Evolutionary conservation across 2,888 invertebrate genomes (phyloP).

Genomic region (Spialia ferax): DNA sequence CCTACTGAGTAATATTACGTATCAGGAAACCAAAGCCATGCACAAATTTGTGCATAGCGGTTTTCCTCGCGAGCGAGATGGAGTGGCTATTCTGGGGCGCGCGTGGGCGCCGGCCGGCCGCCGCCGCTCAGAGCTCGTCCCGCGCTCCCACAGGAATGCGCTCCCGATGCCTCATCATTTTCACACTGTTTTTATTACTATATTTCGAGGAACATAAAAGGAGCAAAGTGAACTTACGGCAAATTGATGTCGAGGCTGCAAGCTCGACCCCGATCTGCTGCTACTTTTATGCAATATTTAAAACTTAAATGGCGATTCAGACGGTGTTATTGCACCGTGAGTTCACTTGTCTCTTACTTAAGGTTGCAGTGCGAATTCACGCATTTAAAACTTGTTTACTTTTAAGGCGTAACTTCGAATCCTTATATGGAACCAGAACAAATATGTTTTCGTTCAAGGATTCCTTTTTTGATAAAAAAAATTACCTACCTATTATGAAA

Average conservation of each 20-base stretch:
- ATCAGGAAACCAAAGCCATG: constrained; percentile 67
- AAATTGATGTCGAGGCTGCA: constrained; percentile 46
- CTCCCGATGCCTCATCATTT: constrained; percentile 54
- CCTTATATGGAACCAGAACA: constrained; percentile 70
- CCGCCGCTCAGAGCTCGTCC: constrained; percentile 49
- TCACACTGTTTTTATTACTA: constrained; percentile 59
- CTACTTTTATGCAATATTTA: constrained; percentile 58
- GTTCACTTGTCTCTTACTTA: constrained; percentile 67
- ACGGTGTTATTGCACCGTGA: constrained; percentile 54
- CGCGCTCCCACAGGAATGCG: constrained; percentile 58
- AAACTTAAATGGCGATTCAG: constrained; percentile 58
- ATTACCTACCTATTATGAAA: constrained; percentile 50
- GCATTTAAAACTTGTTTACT: constrained; percentile 78
- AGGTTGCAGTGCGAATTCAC: constrained; percentile 77
- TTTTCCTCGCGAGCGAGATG: constrained; percentile 76
- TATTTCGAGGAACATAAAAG: constrained; percentile 53
- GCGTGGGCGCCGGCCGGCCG: constrained; percentile 60
- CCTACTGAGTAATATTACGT: constrained; percentile 43
- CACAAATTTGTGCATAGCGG: constrained; percentile 81
- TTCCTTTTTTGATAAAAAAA: constrained; percentile 60
- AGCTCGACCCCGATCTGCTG: constrained; percentile 52
- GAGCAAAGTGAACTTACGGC: constrained; percentile 55
- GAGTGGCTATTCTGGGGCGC: constrained; percentile 78
- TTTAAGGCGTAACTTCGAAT: constrained; percentile 73
- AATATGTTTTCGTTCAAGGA: constrained; percentile 76